Evolutionary conservation across 2,888 invertebrate species (phyloP), one percentile per base, ranked within the genome.

Genomic region (Helicoverpa assulta): DNA sequence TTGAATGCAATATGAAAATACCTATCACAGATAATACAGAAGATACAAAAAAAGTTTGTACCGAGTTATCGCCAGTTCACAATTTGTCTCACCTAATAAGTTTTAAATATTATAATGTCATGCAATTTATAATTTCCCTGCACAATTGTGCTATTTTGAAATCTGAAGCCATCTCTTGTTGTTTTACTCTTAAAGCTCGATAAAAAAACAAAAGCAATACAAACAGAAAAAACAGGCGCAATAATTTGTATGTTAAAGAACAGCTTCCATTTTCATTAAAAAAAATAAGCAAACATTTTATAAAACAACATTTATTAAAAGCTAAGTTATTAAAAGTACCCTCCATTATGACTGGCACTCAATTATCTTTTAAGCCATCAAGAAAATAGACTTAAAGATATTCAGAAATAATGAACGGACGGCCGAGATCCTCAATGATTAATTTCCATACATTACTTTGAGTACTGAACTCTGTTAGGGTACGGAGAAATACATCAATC

Each of bases 391-490:
- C 58, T 51, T 40, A 37, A 61, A 76, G 65, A 47, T 69, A 75
- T 75, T 74, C 60, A 50, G 29, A 47, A 56, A 55, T 55, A 56
- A 61, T 60, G 55, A 40, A 43, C 37, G 19, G 4, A 52, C 53
- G 58, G 43, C 33, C 29, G 14, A 57, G 71, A 71, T 67, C 71
- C 60, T 12, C 18, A 56, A 73, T 81, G 78, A 82, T 73, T 73
- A 65, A 83, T 82, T 72, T 73, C 67, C 65, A 67, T 62, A 82
- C 67, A 82, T 82, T 83, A 81, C 40, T 71, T 56, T 40, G 60
- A 43, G 53, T 70, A 68, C 26, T 29, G 21, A 29, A 63, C 29
- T 64, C 58, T 21, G 50, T 64, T 37, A 62, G 57, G 61, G 51
- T 81, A 60, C 51, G 43, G 62, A 53, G 19, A 51, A 29, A 67